phyloP scores from a whole-genome alignment of 2,113 vertebrate genomes.

The Pelmatolapia mariae region DNA sequence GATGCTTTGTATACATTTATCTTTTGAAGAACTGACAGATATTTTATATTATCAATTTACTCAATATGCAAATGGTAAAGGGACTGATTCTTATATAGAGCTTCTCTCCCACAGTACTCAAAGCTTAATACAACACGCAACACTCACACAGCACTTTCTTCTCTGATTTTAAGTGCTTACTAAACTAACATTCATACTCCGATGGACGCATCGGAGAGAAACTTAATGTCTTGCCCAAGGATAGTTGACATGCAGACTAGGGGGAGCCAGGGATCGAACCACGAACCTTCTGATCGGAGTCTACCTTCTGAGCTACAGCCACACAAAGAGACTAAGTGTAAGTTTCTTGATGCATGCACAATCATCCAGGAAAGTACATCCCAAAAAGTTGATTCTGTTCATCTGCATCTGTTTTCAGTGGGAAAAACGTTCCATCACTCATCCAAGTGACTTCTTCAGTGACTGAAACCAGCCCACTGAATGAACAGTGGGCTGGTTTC shows the following conservation, averaged over 20 bases:
- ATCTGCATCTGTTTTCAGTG: background rate
- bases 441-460: background rate
- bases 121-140: background rate
- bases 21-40: background rate
- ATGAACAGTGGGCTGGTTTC: background rate
- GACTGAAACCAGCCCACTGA: background rate
- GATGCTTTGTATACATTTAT: background rate
- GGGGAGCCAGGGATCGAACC: background rate
- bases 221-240: background rate
- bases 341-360: background rate
- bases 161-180: background rate
- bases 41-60: background rate
- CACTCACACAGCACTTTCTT: background rate
- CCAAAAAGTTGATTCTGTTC: background rate
- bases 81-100: background rate
- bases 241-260: background rate
- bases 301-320: background rate
- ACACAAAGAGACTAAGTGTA: background rate
- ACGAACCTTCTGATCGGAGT: background rate
- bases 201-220: rapidly evolving
- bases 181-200: background rate
- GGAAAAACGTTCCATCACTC: background rate
- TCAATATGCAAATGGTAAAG: background rate
- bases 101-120: background rate
- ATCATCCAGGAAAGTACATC: background rate